Evolutionary conservation across 2,888 invertebrate species (phyloP).

Genomic region (Eretmocerus hayati): DNA sequence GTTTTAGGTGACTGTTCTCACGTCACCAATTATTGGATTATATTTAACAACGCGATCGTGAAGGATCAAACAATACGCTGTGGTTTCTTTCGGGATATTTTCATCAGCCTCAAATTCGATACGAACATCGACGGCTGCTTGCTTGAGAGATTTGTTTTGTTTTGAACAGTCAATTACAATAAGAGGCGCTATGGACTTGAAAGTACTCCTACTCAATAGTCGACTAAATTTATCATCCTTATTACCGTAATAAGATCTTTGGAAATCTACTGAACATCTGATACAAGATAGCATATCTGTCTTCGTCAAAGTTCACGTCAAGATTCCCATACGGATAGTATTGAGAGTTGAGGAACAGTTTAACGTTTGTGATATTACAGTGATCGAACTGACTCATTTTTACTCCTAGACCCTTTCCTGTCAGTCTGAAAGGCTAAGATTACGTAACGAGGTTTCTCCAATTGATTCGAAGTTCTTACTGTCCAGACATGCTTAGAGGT

Average conservation of each 20-base stretch:
- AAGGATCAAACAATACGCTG: background rate
- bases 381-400: constrained; percentile 24
- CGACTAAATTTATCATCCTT: background rate
- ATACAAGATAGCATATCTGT: background rate
- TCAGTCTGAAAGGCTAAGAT: constrained; percentile 11
- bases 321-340: constrained; percentile 35
- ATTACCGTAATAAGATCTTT: background rate
- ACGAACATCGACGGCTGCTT: background rate
- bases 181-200: background rate
- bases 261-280: background rate
- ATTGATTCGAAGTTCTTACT: constrained; percentile 30
- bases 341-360: constrained; percentile 36
- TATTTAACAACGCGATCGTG: constrained; percentile 3
- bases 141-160: background rate
- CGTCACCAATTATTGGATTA: background rate
- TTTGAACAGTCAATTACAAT: background rate
- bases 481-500: constrained; percentile 31
- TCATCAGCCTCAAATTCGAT: background rate
- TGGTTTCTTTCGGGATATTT: background rate
- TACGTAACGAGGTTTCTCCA: constrained; percentile 11
- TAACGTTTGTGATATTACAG: constrained; percentile 28
- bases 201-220: background rate
- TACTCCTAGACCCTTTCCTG: no score
- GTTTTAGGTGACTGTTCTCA: background rate
- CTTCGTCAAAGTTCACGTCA: background rate